Evolutionary conservation across 2,888 invertebrate genomes (phyloP).

Genomic region (Eupithecia insigniata): DNA sequence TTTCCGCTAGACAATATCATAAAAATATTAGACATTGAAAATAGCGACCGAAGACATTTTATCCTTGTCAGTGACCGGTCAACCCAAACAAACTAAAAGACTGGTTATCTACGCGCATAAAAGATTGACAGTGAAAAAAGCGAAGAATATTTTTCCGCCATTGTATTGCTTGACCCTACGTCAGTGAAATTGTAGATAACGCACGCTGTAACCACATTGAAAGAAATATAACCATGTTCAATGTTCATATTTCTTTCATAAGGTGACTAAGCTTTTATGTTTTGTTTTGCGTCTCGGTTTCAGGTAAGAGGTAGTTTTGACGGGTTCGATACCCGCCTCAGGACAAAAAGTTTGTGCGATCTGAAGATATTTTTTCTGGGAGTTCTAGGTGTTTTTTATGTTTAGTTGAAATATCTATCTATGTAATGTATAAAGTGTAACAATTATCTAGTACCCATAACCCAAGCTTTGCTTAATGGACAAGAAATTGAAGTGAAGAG

Average conservation of each 20-base stretch:
- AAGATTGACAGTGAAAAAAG: conserved; percentile 53
- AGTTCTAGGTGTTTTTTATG: no score
- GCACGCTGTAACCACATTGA: conserved; percentile 41
- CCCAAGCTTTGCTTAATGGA: no score
- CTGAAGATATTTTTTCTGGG: neutral
- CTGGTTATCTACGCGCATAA: conserved; percentile 47
- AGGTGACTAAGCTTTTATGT: neutral
- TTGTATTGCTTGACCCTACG: conserved; percentile 61
- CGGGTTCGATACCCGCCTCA: neutral
- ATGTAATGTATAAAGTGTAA: no score
- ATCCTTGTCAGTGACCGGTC: conserved; percentile 30
- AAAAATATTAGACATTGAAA: conserved; percentile 2
- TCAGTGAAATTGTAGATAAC: conserved; percentile 54
- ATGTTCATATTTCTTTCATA: no score
- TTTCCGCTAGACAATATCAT: neutral
- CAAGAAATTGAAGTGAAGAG: no score
- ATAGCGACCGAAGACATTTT: conserved; percentile 9
- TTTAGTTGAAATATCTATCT: no score
- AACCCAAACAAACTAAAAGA: conserved; percentile 37
- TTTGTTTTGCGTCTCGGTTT: neutral
- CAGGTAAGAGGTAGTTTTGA: neutral
- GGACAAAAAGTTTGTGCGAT: neutral
- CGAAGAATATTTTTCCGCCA: conserved; percentile 54
- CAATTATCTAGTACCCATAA: no score
- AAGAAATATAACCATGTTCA: neutral